A percentile compares a stretch with the other conserved stretches of the same genome.
These are phyloP conservation scores for Caradrina clavipalpis DNA, from an alignment of 2,888 invertebrate genomes.

Conservation along the genomic window DNA sequence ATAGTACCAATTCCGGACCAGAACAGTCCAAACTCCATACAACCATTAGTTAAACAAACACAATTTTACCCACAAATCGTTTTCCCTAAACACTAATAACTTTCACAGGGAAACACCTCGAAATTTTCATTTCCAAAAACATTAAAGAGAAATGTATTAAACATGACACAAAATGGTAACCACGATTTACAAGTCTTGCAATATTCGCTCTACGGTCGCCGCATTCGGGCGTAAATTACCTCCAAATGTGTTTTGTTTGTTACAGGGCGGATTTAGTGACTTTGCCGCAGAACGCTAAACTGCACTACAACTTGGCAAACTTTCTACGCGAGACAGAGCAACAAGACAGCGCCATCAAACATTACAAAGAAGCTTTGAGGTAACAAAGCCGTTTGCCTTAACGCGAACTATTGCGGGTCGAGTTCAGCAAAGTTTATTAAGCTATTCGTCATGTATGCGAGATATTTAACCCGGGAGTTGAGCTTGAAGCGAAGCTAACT, in stretches of 20 bases:
- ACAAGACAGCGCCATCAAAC: constrained; percentile 93
- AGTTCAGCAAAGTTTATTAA: constrained; percentile 58
- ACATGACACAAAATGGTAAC: constrained; percentile 61
- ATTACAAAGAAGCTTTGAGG: constrained; percentile 96
- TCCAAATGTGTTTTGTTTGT: constrained; percentile 85
- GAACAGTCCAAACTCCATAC: constrained; percentile 15
- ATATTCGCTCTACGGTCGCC: constrained; percentile 72
- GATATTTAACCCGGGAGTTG: constrained; percentile 49
- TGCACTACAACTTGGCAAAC: constrained; percentile 98
- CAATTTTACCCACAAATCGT: constrained; percentile 55
- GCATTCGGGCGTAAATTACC: constrained; percentile 78
- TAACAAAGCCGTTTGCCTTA: constrained; percentile 82
- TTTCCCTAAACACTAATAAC: constrained; percentile 59
- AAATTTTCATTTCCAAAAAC: constrained; percentile 65
- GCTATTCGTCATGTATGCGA: constrained; percentile 64
- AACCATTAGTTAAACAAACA: constrained; percentile 47
- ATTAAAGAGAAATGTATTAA: constrained; percentile 64
- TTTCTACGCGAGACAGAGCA: constrained; percentile 94
- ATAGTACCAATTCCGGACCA: constrained; percentile 35
- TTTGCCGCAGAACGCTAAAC: constrained; percentile 96
- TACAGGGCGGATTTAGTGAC: constrained; percentile 95
- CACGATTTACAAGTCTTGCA: constrained; percentile 71
- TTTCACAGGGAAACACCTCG: constrained; percentile 48
- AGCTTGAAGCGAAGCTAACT: constrained; percentile 43
- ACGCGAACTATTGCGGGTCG: constrained; percentile 57